Evolutionary conservation across 92 coral and sea anemone genomes (phyloP).

Genomic region (Porites evermanni): DNA sequence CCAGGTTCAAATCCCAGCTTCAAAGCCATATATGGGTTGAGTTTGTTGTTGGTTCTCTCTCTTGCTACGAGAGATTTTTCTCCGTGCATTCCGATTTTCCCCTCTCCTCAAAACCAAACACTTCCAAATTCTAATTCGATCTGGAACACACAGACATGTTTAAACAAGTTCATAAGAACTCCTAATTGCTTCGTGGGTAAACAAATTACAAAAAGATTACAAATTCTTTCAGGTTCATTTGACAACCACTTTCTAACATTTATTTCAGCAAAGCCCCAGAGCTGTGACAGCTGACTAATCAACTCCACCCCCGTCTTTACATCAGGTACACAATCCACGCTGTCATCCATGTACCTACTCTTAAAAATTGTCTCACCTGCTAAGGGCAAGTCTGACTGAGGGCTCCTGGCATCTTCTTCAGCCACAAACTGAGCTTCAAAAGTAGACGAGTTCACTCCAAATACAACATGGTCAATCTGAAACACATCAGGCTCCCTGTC

Average conservation of each 20-base stretch:
- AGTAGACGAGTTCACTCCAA: constrained; percentile 60
- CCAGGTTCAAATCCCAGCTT: too few species aligned
- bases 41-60: too few species aligned
- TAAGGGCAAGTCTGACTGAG: constrained; percentile 28
- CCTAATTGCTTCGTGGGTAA: too few species aligned
- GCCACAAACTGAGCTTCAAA: constrained; percentile 65
- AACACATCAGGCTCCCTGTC: constrained; percentile 43
- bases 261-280: constrained; percentile 31
- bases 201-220: too few species aligned
- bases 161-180: too few species aligned
- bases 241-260: constrained; percentile 66
- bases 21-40: too few species aligned
- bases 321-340: constrained; percentile 46
- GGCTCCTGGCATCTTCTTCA: constrained; percentile 39
- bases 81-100: too few species aligned
- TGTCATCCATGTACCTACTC: constrained; percentile 68
- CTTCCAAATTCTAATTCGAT: too few species aligned
- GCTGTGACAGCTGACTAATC: constrained; percentile 12
- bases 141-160: too few species aligned
- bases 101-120: too few species aligned
- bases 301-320: constrained; percentile 24
- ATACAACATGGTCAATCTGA: constrained; percentile 58
- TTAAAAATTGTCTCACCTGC: constrained; percentile 62
- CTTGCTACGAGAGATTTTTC: too few species aligned
- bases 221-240: constrained; percentile 33